phyloP scores from a whole-genome alignment of 2,888 invertebrate genomes.

The Stenodera caucasica region DNA sequence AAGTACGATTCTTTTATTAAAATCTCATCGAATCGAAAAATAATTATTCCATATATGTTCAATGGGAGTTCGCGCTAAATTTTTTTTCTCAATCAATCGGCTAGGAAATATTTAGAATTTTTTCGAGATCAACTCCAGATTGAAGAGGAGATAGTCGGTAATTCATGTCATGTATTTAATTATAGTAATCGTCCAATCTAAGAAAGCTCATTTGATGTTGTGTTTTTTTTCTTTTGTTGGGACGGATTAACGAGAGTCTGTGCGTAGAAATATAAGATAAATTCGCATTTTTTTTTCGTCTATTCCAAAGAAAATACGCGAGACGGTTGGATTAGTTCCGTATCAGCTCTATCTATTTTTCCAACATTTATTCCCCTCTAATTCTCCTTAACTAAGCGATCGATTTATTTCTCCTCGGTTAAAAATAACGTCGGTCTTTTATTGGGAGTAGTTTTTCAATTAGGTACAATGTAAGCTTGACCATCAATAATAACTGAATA shows the following conservation, averaged over 20 bases:
- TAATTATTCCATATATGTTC: neutral
- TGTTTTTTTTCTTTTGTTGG: neutral
- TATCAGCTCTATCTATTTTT: too few species aligned
- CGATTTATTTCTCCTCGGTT: too few species aligned
- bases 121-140: neutral
- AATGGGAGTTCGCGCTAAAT: neutral
- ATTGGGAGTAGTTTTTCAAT: too few species aligned
- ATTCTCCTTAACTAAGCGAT: too few species aligned
- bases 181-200: neutral
- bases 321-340: neutral
- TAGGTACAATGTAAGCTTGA: too few species aligned
- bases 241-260: neutral
- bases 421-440: too few species aligned
- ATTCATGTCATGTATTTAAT: neutral
- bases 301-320: neutral
- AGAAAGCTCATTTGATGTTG: neutral
- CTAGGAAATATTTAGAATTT: neutral
- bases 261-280: too few species aligned
- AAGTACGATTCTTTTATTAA: slow-evolving; percentile 4
- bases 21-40: slow-evolving; percentile 13
- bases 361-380: too few species aligned
- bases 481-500: too few species aligned
- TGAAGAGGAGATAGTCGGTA: neutral
- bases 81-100: neutral
- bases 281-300: neutral